These are phyloP conservation scores for Urophycis tenuis DNA, from an alignment of 2,797 vertebrate genomes.

Conservation along the genomic window DNA sequence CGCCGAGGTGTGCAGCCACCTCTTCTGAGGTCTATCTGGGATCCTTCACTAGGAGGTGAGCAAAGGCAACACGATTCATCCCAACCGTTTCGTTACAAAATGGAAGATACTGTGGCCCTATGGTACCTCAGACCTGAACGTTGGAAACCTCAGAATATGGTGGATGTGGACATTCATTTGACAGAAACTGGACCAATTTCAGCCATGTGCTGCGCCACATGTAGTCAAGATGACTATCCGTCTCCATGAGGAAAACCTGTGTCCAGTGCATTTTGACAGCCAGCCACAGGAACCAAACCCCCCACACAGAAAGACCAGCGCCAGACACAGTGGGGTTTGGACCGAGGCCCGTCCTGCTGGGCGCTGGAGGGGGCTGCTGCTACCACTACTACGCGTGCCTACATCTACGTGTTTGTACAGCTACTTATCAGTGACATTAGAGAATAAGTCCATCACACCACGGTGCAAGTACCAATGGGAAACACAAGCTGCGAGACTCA, in stretches of 20 bases:
- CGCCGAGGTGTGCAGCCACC: not conserved
- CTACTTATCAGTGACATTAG: not conserved
- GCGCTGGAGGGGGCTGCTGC: not conserved
- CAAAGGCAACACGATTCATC: not conserved
- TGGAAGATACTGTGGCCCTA: not conserved
- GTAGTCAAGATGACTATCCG: not conserved
- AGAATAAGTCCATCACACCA: slow-evolving; percentile 9
- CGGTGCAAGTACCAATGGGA: slow-evolving; percentile 4
- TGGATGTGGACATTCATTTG: not conserved
- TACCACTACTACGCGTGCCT: not conserved
- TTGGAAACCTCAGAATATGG: not conserved
- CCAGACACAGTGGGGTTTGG: not conserved
- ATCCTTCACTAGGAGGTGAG: not conserved
- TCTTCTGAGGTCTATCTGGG: not conserved
- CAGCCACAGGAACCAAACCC: not conserved
- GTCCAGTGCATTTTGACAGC: not conserved
- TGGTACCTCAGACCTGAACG: not conserved
- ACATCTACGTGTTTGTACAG: not conserved
- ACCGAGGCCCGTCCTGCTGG: not conserved
- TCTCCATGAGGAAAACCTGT: not conserved
- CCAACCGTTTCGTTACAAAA: not conserved
- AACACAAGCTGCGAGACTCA: not conserved
- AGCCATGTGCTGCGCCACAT: not conserved
- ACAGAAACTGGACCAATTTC: not conserved
- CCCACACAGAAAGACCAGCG: not conserved